Conservation (phyloP, 1,140 invertebrate species). For the Drosophila kepulauana region DNA sequence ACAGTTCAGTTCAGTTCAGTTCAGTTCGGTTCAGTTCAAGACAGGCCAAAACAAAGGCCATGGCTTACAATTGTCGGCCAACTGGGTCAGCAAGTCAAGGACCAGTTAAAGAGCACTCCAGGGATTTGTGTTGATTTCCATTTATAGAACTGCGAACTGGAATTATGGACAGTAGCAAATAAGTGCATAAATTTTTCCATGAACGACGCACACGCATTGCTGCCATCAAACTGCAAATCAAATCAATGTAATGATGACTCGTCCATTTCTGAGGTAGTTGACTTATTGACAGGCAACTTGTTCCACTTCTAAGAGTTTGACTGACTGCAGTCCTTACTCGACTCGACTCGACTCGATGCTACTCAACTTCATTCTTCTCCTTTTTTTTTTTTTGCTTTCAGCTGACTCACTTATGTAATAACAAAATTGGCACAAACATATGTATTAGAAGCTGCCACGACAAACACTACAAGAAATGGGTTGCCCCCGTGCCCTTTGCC, state of each 20-base stretch:
- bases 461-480: constrained; percentile 53
- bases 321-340: constrained; percentile 13
- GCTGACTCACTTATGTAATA: constrained; percentile 83
- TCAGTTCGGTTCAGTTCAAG: constrained; percentile 5
- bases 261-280: constrained; percentile 44
- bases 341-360: neutral
- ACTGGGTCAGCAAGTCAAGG: constrained; percentile 81
- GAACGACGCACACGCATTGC: constrained; percentile 1
- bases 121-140: constrained; percentile 54
- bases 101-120: constrained; percentile 62
- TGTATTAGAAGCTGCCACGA: constrained; percentile 60
- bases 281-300: constrained; percentile 47
- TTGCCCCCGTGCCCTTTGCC: constrained; percentile 9
- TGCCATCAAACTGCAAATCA: constrained; percentile 59
- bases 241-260: constrained; percentile 77
- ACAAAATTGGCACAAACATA: constrained; percentile 81
- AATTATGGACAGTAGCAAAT: constrained; percentile 74
- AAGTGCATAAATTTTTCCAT: constrained; percentile 65
- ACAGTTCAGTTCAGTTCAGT: neutral
- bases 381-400: constrained; percentile 24
- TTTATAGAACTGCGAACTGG: constrained; percentile 42
- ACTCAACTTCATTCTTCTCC: neutral
- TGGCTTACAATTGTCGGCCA: constrained; percentile 39
- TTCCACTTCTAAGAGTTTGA: constrained; percentile 4
- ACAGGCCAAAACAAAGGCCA: constrained; percentile 53